Evolutionary conservation across 2,888 invertebrate genomes (phyloP).

Genomic region (Dasysyrphus albostriatus): DNA sequence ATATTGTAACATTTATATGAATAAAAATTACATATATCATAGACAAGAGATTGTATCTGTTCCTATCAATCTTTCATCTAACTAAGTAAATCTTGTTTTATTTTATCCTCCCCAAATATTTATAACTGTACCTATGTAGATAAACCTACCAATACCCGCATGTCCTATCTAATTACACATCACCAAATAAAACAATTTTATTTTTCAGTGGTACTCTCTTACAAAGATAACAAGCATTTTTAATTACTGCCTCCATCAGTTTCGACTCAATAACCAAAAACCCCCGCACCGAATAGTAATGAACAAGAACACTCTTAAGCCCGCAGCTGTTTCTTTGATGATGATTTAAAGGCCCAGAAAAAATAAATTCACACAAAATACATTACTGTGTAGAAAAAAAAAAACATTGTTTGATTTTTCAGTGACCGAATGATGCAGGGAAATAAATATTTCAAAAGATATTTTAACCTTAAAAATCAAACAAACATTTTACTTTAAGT

Average conservation of each 20-base stretch:
- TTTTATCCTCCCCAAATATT: not conserved
- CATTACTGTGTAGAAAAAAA: constrained; percentile 3
- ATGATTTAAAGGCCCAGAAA: constrained; percentile 45
- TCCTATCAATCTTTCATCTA: constrained; percentile 17
- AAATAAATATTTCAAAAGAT: too few species aligned
- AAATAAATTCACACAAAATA: constrained; percentile 17
- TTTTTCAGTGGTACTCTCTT: not conserved
- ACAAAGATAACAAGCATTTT: constrained; percentile 51
- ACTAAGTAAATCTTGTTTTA: constrained; percentile 22
- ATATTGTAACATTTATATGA: not conserved
- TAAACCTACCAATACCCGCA: constrained; percentile 24
- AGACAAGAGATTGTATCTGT: not conserved
- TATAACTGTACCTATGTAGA: not conserved
- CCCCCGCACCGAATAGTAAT: constrained; percentile 14
- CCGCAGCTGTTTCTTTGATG: constrained; percentile 71
- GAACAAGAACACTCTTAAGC: constrained; percentile 34
- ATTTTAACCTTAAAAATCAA: too few species aligned
- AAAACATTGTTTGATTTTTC: too few species aligned
- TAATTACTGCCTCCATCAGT: constrained; percentile 39
- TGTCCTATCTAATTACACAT: constrained; percentile 37
- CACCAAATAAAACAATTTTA: constrained; percentile 34
- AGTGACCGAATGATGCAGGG: too few species aligned
- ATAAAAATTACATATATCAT: not conserved
- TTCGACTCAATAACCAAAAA: not conserved
- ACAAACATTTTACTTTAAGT: too few species aligned